Percentiles rank a stretch among this genome's conserved stretches.
Conservation (phyloP, 2,113 vertebrate genomes). For the Ammodytes marinus region DNA sequence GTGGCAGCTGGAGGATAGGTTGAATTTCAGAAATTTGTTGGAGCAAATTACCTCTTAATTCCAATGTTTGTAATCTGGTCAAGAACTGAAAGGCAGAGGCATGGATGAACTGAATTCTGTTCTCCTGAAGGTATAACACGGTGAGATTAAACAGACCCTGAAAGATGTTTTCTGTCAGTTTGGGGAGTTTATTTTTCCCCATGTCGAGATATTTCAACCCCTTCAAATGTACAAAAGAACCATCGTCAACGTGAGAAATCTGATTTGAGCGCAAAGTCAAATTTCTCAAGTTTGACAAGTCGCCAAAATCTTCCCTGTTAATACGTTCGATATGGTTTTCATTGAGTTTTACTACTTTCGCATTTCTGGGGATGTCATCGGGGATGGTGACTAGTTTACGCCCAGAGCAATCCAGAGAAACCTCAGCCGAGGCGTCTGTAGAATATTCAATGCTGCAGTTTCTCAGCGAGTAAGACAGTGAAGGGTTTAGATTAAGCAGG, state of each 20-base stretch:
- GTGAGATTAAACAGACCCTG: conserved; percentile 50
- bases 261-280: rapidly evolving
- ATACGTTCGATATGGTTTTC: neutral
- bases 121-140: neutral
- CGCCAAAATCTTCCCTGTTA: neutral
- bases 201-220: neutral
- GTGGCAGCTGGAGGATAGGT: conserved; percentile 26
- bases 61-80: conserved; percentile 12
- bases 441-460: conserved; percentile 16
- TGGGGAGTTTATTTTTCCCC: neutral
- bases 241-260: conserved; percentile 30
- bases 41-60: neutral
- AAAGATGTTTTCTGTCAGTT: conserved; percentile 36
- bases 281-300: conserved; percentile 8
- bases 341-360: rapidly evolving
- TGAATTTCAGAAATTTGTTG: neutral
- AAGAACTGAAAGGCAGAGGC: neutral
- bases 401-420: neutral
- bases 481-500: conserved; percentile 18
- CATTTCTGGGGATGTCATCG: conserved; percentile 32
- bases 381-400: conserved; percentile 20
- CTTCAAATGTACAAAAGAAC: conserved; percentile 35
- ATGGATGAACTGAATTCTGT: conserved; percentile 4
- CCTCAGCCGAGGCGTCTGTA: neutral
- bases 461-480: conserved; percentile 34